Conservation (phyloP, 1,140 invertebrate species). For the Pseudomyrmex cubaensis region DNA sequence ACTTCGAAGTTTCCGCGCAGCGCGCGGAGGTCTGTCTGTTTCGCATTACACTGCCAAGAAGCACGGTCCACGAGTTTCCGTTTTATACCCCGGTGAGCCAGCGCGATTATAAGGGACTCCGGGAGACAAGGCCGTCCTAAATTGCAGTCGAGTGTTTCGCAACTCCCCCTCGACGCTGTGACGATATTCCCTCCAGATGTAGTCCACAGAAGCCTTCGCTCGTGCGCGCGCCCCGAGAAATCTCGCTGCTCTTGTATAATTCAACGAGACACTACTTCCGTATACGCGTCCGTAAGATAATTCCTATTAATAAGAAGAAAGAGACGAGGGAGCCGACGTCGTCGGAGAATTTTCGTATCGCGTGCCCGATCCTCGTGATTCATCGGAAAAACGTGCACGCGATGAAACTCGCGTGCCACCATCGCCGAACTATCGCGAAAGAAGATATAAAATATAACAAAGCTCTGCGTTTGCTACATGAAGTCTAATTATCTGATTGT, state of each 20-base stretch:
- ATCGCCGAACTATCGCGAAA: neutral
- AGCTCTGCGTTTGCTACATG: neutral
- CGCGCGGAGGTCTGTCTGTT: constrained; percentile 38
- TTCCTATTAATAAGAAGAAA: constrained; percentile 49
- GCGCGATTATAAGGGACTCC: constrained; percentile 66
- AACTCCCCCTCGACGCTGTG: constrained; percentile 54
- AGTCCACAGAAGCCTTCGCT: constrained; percentile 8
- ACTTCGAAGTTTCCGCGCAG: constrained; percentile 43
- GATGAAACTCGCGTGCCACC: constrained; percentile 14
- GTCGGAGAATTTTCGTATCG: constrained; percentile 41
- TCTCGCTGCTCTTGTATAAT: constrained; percentile 44
- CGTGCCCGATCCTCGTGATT: constrained; percentile 13
- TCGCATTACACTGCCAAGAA: constrained; percentile 46
- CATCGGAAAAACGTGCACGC: constrained; percentile 10
- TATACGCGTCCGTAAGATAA: neutral
- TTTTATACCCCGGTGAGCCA: constrained; percentile 43
- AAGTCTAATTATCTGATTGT: constrained; percentile 16
- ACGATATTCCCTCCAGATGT: constrained; percentile 53
- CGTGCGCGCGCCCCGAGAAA: constrained; percentile 36
- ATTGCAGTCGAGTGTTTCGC: constrained; percentile 68
- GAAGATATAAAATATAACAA: neutral
- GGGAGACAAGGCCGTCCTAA: constrained; percentile 61
- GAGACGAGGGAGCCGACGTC: constrained; percentile 8
- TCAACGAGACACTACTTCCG: constrained; percentile 54
- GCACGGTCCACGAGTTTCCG: constrained; percentile 57